Base-by-base conservation (phyloP, 2,888 invertebrate genomes). In the Lasioglossum malachurum region DNA sequence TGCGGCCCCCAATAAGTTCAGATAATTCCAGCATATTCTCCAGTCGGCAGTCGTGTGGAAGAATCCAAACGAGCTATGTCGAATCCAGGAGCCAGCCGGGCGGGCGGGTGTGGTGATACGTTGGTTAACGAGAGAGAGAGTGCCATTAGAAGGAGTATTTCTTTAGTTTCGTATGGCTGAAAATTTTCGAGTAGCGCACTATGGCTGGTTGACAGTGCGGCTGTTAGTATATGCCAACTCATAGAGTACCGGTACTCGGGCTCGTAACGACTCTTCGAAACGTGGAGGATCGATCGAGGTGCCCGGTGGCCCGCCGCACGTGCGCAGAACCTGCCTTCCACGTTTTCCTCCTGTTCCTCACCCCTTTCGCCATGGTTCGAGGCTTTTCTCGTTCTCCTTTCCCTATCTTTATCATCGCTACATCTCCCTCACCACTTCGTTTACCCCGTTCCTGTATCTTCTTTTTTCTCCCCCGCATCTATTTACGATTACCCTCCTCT, bases 271-370 rank as follows among this genome's bases (percentile, higher is more conserved):
- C 89, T 90, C 87, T 88, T 89, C 78, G 91, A 84, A 88, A 89
- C 91, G 87, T 80, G 83, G 88, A 91, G 92, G 92, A 94, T 94
- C 94, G 94, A 94, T 94, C 93, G 93, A 94, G 93, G 93, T 93
- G 89, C 89, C 89, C 87, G 74, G 84, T 75, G 85, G 79, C 89
- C 88, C 90, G 93, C 88, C 90, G 93, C 93, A 91, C 93, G 90
- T 93, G 94, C 94, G 94, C 93, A 93, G 89, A 88, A 87, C 83
- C 46, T n/a, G 0, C 44, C 57, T 35, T 35, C 35, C 35, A 35
- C n/a, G 67, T 31, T 16, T 72, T 69, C 74, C 60, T 74, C 60
- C 72, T 1, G 31, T 46, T 7, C 31, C 49, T 35, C 49, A 23
- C 49, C 23, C 72, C 44, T 38, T 44, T 64, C 64, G 16, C 64